Percentiles rank a stretch among this genome's conserved stretches.
phyloP scores from a whole-genome alignment of 2,113 vertebrate species.

The Laterallus jamaicensis region DNA sequence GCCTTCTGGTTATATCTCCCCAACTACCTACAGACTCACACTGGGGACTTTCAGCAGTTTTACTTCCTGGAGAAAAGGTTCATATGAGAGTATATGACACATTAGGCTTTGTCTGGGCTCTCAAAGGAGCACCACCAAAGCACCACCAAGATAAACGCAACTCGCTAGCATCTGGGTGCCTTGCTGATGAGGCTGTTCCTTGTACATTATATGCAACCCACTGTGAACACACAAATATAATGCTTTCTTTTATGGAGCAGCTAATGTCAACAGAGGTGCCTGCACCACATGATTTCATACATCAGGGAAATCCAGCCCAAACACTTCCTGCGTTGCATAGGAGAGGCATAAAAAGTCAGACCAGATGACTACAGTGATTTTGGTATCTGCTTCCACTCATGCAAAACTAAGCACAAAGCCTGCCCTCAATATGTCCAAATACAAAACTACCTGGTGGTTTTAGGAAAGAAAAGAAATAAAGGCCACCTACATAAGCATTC shows the following conservation, averaged over 20 bases:
- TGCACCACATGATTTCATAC: background rate
- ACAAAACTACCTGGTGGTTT: background rate
- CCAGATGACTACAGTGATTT: background rate
- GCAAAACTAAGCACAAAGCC: background rate
- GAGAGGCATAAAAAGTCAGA: background rate
- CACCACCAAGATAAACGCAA: fast-evolving
- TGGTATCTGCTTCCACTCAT: background rate
- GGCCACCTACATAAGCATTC: background rate
- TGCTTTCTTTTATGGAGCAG: background rate
- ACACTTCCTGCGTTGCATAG: background rate
- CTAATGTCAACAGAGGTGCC: background rate
- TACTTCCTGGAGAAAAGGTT: background rate
- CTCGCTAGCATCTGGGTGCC: background rate
- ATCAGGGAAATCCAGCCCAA: background rate
- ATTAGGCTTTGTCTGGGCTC: background rate
- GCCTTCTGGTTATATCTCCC: background rate
- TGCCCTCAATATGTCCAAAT: background rate
- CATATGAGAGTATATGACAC: background rate
- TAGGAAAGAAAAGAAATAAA: background rate
- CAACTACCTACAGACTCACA: background rate
- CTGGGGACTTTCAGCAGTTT: background rate
- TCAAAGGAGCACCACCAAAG: background rate
- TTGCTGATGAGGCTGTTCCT: background rate
- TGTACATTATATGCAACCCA: background rate
- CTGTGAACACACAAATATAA: background rate